A percentile compares a stretch with the other conserved stretches of the same genome.
These are phyloP conservation scores for Pangasianodon gigas DNA, from an alignment of 2,113 vertebrate genomes.

Conservation along the genomic window DNA sequence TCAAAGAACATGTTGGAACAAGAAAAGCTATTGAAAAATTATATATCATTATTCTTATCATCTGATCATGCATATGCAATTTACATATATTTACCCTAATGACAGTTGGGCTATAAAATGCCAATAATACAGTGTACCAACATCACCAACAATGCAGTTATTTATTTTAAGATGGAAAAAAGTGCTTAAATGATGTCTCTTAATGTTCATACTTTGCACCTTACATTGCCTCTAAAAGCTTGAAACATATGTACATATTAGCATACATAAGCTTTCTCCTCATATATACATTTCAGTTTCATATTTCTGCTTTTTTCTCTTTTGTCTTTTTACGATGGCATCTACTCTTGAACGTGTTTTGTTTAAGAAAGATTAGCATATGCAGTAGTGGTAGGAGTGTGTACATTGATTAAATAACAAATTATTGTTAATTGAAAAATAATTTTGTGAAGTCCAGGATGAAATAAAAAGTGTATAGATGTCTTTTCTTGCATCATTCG, in stretches of 20 bases:
- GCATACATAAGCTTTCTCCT: constrained; percentile 7
- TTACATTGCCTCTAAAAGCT: constrained; percentile 26
- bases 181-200: not conserved
- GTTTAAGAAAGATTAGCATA: constrained; percentile 52
- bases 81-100: constrained; percentile 16
- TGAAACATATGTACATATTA: constrained; percentile 20
- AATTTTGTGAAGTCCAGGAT: constrained; percentile 60
- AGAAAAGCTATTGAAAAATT: constrained; percentile 1
- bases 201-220: constrained; percentile 22
- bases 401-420: constrained; percentile 62
- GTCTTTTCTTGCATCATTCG: constrained; percentile 42
- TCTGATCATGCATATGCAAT: constrained; percentile 9
- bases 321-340: constrained; percentile 33
- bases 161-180: constrained; percentile 30
- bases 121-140: not conserved
- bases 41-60: not conserved
- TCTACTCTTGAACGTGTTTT: constrained; percentile 41
- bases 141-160: not conserved
- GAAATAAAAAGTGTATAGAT: constrained; percentile 65
- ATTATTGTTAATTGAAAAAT: constrained; percentile 56
- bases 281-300: not conserved
- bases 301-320: constrained; percentile 26
- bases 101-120: not conserved
- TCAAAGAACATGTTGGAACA: constrained; percentile 4
- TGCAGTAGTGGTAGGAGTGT: constrained; percentile 61